Conservation (phyloP, 2,113 vertebrate genomes). For the Ptychochromis oligacanthus region DNA sequence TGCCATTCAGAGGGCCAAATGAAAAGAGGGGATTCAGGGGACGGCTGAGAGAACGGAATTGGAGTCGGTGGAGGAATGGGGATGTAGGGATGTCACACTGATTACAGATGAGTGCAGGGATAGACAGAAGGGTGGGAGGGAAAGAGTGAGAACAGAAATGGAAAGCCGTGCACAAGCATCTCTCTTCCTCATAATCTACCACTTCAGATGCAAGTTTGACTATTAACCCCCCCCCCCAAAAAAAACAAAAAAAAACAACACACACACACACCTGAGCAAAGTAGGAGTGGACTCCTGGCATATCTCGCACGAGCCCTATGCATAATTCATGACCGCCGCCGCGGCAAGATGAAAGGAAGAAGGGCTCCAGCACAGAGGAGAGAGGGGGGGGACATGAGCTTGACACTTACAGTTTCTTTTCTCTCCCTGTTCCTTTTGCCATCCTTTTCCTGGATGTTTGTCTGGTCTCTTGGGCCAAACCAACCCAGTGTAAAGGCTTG, state of each 20-base stretch:
- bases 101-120: constrained; percentile 64
- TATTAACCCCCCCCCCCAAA: constrained; percentile 59
- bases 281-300: constrained; percentile 63
- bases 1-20: constrained; percentile 64
- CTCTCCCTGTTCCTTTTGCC: constrained; percentile 1
- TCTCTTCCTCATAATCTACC: constrained; percentile 67
- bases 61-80: constrained; percentile 16
- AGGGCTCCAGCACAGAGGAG: constrained; percentile 34
- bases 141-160: background rate
- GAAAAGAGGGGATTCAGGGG: constrained; percentile 66
- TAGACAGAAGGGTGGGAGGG: constrained; percentile 18
- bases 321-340: constrained; percentile 71
- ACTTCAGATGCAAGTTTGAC: constrained; percentile 65
- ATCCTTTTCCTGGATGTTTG: constrained; percentile 54
- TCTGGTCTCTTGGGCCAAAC: constrained; percentile 46
- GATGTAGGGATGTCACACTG: constrained; percentile 49
- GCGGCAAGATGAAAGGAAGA: constrained; percentile 64
- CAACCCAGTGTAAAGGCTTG: constrained; percentile 26
- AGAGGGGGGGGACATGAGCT: constrained; percentile 52
- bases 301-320: constrained; percentile 49
- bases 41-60: constrained; percentile 55
- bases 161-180: constrained; percentile 42
- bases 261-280: constrained; percentile 56
- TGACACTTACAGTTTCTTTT: constrained; percentile 19
- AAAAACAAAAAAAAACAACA: constrained; percentile 10